These are phyloP conservation scores for Onychostoma macrolepis DNA, from an alignment of 2,113 vertebrate genomes.

Conservation along the genomic window DNA sequence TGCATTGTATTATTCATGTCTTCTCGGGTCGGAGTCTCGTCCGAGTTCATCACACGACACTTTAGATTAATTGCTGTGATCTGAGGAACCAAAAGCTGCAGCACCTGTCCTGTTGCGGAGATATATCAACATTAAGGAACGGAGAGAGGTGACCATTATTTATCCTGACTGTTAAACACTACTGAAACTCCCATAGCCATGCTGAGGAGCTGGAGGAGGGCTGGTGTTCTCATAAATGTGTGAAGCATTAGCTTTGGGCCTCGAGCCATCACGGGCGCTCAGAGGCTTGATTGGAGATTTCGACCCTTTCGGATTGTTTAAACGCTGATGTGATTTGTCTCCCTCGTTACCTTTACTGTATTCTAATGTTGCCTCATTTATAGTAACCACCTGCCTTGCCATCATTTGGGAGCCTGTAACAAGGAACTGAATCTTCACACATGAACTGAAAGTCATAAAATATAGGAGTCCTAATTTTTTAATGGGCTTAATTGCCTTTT, in stretches of 20 bases:
- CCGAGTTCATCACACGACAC: constrained; percentile 46
- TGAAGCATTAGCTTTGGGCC: constrained; percentile 45
- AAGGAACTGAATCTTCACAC: constrained; percentile 1
- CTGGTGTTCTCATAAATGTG: constrained; percentile 22
- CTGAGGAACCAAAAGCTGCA: constrained; percentile 43
- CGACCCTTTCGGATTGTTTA: constrained; percentile 39
- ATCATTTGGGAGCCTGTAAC: constrained; percentile 33
- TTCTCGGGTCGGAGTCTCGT: constrained; percentile 40
- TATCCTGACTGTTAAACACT: constrained; percentile 51
- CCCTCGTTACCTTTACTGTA: constrained; percentile 31
- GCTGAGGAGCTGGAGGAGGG: constrained; percentile 1
- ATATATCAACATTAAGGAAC: constrained; percentile 61
- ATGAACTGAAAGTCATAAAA: constrained; percentile 17
- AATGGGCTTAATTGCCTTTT: constrained; percentile 15
- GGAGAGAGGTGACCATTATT: constrained; percentile 50
- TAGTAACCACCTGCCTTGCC: constrained; percentile 19
- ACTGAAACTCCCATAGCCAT: constrained; percentile 42
- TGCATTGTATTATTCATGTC: constrained; percentile 55
- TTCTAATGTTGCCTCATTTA: constrained; percentile 15
- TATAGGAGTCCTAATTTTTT: constrained; percentile 1
- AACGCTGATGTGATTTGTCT: constrained; percentile 35
- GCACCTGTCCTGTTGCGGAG: constrained; percentile 54
- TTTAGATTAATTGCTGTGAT: constrained; percentile 59
- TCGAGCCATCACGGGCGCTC: constrained; percentile 24
- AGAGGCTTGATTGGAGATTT: constrained; percentile 14